Conservation (phyloP, 2,113 vertebrate genomes). For the Apteryx mantelli region DNA sequence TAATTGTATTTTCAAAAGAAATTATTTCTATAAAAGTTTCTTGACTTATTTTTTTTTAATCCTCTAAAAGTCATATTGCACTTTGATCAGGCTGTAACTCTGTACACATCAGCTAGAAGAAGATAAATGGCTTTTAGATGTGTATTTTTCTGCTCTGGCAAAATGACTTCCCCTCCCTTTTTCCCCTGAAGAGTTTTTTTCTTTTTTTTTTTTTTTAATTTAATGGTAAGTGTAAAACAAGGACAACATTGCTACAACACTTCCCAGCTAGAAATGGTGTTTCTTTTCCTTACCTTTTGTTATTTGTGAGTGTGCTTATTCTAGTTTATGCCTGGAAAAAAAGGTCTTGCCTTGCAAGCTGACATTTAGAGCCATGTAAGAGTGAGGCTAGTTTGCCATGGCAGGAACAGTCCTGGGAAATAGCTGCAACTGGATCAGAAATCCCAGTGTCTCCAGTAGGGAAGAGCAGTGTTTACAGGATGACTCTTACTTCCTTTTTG, state of each 20-base stretch:
- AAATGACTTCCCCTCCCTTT: not conserved
- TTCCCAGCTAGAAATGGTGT: not conserved
- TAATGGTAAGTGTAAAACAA: not conserved
- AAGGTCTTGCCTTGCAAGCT: not conserved
- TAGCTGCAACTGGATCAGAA: not conserved
- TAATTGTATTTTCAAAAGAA: conserved; percentile 12
- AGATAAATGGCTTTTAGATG: not conserved
- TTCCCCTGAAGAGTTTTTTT: not conserved
- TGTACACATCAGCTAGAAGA: not conserved
- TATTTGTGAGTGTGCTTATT: not conserved
- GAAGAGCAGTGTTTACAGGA: conserved; percentile 33
- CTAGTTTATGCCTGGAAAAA: not conserved
- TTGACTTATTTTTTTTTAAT: conserved; percentile 9
- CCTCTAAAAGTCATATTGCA: not conserved
- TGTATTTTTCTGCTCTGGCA: not conserved
- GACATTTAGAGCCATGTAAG: not conserved
- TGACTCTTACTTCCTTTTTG: conserved; percentile 38
- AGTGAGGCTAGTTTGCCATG: not conserved
- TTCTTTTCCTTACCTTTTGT: not conserved
- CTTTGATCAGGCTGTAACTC: conserved; percentile 32
- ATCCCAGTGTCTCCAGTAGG: conserved; percentile 19
- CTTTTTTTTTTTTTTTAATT: not conserved
- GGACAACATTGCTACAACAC: not conserved
- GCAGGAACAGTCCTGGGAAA: not conserved
- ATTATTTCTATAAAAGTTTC: not conserved